Percentiles rank a stretch among this genome's conserved stretches.
Evolutionary conservation across 1,140 invertebrate species (phyloP).

Genomic region (Watersipora subatra): DNA sequence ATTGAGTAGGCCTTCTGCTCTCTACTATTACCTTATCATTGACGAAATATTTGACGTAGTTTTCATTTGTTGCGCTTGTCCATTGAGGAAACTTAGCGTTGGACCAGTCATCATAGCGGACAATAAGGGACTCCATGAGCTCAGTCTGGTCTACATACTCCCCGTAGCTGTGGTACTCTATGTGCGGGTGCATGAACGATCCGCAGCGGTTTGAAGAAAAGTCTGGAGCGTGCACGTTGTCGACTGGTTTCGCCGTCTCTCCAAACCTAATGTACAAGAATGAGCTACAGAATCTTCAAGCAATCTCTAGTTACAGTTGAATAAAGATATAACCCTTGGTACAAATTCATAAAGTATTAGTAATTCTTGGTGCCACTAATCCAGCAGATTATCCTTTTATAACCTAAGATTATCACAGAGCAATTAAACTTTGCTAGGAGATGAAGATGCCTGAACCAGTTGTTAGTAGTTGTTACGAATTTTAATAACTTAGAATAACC

Average conservation of each 20-base stretch:
- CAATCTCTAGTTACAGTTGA: too few species aligned
- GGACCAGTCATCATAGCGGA: background rate
- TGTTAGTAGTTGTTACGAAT: too few species aligned
- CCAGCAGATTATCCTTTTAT: background rate
- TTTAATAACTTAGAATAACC: too few species aligned
- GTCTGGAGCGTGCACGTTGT: constrained; percentile 1
- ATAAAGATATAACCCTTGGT: too few species aligned
- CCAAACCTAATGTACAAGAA: background rate
- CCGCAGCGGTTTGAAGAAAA: background rate
- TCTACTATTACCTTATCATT: background rate
- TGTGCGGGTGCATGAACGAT: background rate
- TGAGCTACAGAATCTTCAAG: too few species aligned
- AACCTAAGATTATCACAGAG: background rate
- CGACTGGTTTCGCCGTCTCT: background rate
- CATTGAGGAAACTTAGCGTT: background rate
- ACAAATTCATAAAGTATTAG: too few species aligned
- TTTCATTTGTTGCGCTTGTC: background rate
- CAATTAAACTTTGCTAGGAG: background rate
- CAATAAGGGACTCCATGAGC: background rate
- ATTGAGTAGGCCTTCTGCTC: too few species aligned
- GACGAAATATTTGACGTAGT: background rate
- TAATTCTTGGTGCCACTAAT: background rate
- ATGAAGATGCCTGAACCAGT: too few species aligned
- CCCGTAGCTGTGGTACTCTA: background rate
- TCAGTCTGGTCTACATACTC: background rate